Base-by-base conservation (phyloP, 2,888 invertebrate genomes). In the Agrypnus murinus region DNA sequence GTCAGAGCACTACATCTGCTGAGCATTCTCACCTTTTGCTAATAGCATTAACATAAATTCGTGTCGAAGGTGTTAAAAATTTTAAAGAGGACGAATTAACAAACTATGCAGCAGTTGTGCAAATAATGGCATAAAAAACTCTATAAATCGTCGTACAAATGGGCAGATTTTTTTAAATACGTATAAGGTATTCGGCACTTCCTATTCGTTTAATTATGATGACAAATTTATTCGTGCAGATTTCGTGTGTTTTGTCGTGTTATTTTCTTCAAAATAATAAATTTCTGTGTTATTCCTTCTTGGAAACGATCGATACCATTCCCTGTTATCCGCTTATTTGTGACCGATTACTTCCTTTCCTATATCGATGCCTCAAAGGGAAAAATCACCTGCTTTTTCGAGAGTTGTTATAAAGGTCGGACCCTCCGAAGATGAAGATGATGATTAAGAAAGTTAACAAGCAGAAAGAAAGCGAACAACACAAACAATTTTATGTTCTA, bases 301-400 rank as follows among this genome's bases (percentile, higher is more conserved):
- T n/a, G n/a, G n/a, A n/a, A n/a, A 17, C 9, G 62, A 48, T 46
- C 43, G 34, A 14, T 15, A 10, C 17, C 43, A 31, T 15, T 32
- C 10, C 34, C 48, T 38, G 62, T 63, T 63, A 59, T 55, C 38
- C 55, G 31, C 50, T 69, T 72, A 66, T 72, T 72, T 66, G 66
- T 73, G 73, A 73, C 73, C 68, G 69, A 72, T 72, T 57, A 72
- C 72, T 69, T 72, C 69, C 72, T 69, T 62, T 67, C 40, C 46
- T 65, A 65, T 68, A 72, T 72, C 68, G 53, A 59, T 50, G 12
- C 34, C n/a, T n/a, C n/a, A n/a, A n/a, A n/a, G n/a, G n/a, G n/a
- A 60, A 55, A 69, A 73, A 70, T 73, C 73, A 73, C 72, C 72
- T 72, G 72, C 65, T 55, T 50, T 25, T 57, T 65, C 31, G 59